Base-by-base conservation (phyloP, 53 echinoderm and acorn worm genomes). In the Glandiceps talaboti region DNA sequence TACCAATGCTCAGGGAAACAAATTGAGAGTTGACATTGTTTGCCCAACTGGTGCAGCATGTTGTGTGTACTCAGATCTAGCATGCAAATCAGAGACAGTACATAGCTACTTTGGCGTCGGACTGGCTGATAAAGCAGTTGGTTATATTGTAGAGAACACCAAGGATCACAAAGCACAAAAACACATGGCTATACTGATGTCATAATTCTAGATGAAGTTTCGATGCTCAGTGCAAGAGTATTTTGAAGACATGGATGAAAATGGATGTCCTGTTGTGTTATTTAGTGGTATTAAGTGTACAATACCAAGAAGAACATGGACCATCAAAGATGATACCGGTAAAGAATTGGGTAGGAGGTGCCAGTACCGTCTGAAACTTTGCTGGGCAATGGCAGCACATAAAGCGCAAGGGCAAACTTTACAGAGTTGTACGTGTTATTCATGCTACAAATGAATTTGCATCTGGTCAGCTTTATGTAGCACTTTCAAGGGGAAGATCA, bases 391-490 rank as follows among this genome's bases (percentile, higher is more conserved):
- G 80, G 75, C 76, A 32, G 33, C 85, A 74, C 79, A 80, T 72
- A 85, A 85, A 80, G 74, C 85, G 25, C 80, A 85, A 76, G 85
- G 85, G 27, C 85, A 85, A 27, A 85, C 85, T 6, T 80, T 85
- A 28, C 33, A 31, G 26, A 29, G 33, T 33, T 28, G 28, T 27
- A 28, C 45, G 75, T 33, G 80, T 79, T 27, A 14, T 80, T n/a
- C 75, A 80, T 76, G 33, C 74, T 0, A 29, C 28, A 32, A 75
- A 80, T 73, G 86, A 85, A 27, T 85, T 85, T 30, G 80, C 73
- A 27, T 73, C 81, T 1, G 86, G 86, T 14, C 86, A 85, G 32
- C 77, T 85, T 14, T 85, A 81, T 32, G 86, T 87, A 27, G 73
- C 87, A 27, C 74, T 87, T 82, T 81, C 81, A 28, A 32, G 82